Percentiles rank a stretch among this genome's conserved stretches.
Conservation (phyloP, 1,140 invertebrate genomes). For the Epicauta chinensis region DNA sequence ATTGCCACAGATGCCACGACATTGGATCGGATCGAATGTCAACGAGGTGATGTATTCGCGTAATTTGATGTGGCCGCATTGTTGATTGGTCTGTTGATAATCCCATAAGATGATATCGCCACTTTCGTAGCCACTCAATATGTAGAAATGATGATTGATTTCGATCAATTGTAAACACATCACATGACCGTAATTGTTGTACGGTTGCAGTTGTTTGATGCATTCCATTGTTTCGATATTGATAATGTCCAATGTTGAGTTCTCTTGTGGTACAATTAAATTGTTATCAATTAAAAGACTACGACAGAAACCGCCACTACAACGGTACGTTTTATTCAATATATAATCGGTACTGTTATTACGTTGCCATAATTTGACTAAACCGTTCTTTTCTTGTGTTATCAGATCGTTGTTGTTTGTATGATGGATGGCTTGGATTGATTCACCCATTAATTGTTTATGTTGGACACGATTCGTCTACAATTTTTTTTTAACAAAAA, state of each 20-base stretch:
- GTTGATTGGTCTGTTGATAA: conserved; percentile 50
- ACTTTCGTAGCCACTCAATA: conserved; percentile 32
- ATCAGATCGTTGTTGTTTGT: conserved; percentile 50
- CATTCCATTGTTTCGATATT: conserved; percentile 24
- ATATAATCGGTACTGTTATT: conserved; percentile 53
- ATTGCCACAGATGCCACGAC: conserved; percentile 58
- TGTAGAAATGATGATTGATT: conserved; percentile 19
- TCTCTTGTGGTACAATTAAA: conserved; percentile 54
- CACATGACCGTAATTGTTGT: conserved; percentile 22
- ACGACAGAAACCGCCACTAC: conserved; percentile 60
- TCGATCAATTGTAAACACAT: conserved; percentile 31
- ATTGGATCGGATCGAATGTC: conserved; percentile 57
- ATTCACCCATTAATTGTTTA: conserved; percentile 52
- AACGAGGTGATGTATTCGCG: conserved; percentile 61
- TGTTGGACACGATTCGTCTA: conserved; percentile 55
- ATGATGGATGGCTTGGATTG: conserved; percentile 50
- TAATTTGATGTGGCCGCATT: conserved; percentile 52
- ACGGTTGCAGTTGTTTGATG: conserved; percentile 21
- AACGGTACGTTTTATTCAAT: conserved; percentile 50
- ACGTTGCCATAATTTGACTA: conserved; percentile 57
- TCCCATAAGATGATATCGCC: conserved; percentile 62
- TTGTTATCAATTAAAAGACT: conserved; percentile 52
- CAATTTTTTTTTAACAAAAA: conserved; percentile 36
- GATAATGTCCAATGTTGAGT: conserved; percentile 52
- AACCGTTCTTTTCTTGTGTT: conserved; percentile 63